phyloP scores from a whole-genome alignment of 37 sponge, comb jelly and placozoan genomes.

The Ianthella basta region DNA sequence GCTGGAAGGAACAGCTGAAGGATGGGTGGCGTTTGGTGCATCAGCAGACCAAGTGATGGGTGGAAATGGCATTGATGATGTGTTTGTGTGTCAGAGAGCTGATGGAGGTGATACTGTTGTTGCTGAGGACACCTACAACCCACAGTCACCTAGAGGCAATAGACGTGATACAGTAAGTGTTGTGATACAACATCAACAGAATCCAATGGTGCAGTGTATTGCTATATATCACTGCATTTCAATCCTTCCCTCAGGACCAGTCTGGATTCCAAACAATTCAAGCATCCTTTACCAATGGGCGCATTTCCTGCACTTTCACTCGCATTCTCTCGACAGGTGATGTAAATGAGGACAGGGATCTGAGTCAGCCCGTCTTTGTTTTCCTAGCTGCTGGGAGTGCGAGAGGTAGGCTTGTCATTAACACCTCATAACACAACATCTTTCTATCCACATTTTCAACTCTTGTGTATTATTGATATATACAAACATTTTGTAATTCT shows the following conservation, averaged over 20 bases:
- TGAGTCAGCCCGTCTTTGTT: not conserved
- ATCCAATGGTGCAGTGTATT: not conserved
- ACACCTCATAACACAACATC: too few relatives aligned
- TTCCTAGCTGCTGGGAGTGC: not conserved
- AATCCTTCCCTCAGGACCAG: not conserved
- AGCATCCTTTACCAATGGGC: not conserved
- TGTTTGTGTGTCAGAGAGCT: constrained; percentile 12
- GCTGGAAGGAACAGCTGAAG: not conserved
- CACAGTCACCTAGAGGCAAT: not conserved
- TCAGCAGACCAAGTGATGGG: constrained; percentile 35
- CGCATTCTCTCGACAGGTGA: not conserved
- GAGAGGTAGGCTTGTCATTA: not conserved
- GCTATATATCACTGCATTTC: not conserved
- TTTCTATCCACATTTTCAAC: too few relatives aligned
- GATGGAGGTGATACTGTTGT: not conserved
- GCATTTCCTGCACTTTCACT: constrained; percentile 21
- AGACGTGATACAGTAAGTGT: not conserved
- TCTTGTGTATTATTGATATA: too few relatives aligned
- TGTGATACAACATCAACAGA: not conserved
- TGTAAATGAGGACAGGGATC: not conserved
- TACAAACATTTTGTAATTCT: too few relatives aligned
- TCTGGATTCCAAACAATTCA: not conserved
- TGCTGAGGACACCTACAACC: constrained; percentile 12
- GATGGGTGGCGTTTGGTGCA: constrained; percentile 8
- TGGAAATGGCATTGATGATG: constrained; percentile 23